Percentiles rank a stretch among this genome's conserved stretches.
Conservation (phyloP, 2,797 vertebrate species). For the Sebastiscus albofasciatus region DNA sequence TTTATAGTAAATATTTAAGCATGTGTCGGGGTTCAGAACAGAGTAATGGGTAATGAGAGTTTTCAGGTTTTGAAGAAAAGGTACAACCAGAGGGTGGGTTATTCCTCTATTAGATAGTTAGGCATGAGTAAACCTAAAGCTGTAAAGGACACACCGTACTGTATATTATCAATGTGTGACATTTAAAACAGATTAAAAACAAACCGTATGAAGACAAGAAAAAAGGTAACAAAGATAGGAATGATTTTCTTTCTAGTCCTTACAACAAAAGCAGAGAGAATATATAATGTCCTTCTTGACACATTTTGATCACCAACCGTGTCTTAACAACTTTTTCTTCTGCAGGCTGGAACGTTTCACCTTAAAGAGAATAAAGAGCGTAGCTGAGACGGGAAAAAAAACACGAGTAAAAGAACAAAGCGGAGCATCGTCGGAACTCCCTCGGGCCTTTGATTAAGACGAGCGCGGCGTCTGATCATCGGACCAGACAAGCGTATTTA, state of each 20-base stretch:
- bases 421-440: conserved; percentile 32
- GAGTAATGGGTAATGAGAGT: background rate
- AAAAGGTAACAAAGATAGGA: background rate
- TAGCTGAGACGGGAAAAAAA: background rate
- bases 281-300: conserved; percentile 17
- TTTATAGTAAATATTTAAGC: background rate
- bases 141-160: background rate
- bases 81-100: background rate
- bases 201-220: background rate
- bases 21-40: background rate
- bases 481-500: conserved; percentile 56
- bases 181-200: background rate
- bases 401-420: conserved; percentile 25
- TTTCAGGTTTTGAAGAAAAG: background rate
- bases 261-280: conserved; percentile 19
- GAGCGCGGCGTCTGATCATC: conserved; percentile 52
- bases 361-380: conserved; percentile 26
- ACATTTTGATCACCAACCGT: conserved; percentile 16
- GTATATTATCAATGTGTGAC: background rate
- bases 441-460: conserved; percentile 60
- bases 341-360: conserved; percentile 16
- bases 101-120: background rate
- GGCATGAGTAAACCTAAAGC: background rate
- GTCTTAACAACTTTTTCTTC: conserved; percentile 30
- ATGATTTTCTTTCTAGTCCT: background rate